phyloP scores from a whole-genome alignment of 2,113 vertebrate genomes.

The Candoia aspera region DNA sequence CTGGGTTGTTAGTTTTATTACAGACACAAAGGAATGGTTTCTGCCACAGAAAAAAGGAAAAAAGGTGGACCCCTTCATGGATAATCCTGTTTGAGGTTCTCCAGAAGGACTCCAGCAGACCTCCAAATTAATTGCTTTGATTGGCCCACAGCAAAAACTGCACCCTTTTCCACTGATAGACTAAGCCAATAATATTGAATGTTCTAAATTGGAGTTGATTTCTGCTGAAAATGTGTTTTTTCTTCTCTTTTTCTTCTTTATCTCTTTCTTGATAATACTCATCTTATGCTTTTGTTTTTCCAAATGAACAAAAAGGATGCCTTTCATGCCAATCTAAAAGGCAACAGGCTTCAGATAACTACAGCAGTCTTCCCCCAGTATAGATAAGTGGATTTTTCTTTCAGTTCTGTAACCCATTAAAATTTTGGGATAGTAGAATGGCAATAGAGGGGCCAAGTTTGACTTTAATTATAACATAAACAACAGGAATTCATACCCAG shows the following conservation, averaged over 20 bases:
- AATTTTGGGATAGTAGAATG: neutral
- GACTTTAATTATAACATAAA: neutral
- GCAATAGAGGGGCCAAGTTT: neutral
- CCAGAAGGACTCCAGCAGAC: neutral
- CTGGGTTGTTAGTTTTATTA: conserved; percentile 41
- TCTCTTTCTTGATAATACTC: neutral
- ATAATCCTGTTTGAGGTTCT: conserved; percentile 8
- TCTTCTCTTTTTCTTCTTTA: neutral
- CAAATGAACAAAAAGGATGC: neutral
- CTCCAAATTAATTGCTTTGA: neutral
- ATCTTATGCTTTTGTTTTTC: neutral
- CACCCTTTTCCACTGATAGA: neutral
- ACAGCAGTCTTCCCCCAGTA: neutral
- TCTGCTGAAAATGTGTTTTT: conserved; percentile 14
- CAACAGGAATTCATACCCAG: neutral
- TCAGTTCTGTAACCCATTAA: neutral
- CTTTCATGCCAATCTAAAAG: neutral
- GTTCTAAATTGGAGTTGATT: neutral
- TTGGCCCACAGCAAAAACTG: conserved; percentile 5
- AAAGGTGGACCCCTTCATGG: conserved; percentile 33
- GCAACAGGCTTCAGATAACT: neutral
- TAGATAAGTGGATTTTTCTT: neutral
- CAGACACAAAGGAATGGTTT: conserved; percentile 35
- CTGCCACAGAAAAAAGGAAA: conserved; percentile 39
- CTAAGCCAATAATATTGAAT: neutral